Evolutionary conservation across 2,888 invertebrate genomes (phyloP), one percentile per base, ranked within the genome.

Genomic region (Polia nebulosa): DNA sequence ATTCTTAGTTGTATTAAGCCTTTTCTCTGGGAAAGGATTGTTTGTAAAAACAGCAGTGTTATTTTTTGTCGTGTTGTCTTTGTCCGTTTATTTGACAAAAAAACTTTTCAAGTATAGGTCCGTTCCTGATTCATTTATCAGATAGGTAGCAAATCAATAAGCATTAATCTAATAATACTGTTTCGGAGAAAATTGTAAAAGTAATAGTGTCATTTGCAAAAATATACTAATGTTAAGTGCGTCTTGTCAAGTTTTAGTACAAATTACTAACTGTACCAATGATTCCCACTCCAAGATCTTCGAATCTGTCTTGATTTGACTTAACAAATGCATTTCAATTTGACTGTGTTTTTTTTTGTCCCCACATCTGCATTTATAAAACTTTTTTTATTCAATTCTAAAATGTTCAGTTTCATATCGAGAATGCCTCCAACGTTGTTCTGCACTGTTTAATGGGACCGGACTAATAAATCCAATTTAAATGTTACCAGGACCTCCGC

Each of bases 391-490:
- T 69, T 74, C 36, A 79, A 80, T 82, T 79, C 74, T 79, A 78
- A 84, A 76, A 73, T 69, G 66, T 63, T 65, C 73, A 65, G 60
- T 77, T 80, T 85, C 75, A 82, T 85, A 83, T 86, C 78, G 85
- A 87, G 80, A 83, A 87, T 89, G 89, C 93, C 94, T 88, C 94
- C 94, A 90, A 93, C 94, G 91, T 90, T 84, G 94, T 85, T 84
- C 80, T 69, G 86, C 88, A 83, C 88, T 87, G 85, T 84, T 92
- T 93, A 91, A 92, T 92, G 85, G 89, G 88, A 82, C 89, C 88
- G 90, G 90, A 91, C 94, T 94, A 94, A 95, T 95, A 95, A 95
- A 95, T 95, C 92, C 95, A 94, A 95, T 95, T 95, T 95, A 95
- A 95, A 95, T 91, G 91, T 93, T 87, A 85, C 88, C 90, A 89